Evolutionary conservation across 2,113 vertebrate genomes (phyloP), one percentile per base, ranked within the genome.

Genomic region (Cisticola juncidis): DNA sequence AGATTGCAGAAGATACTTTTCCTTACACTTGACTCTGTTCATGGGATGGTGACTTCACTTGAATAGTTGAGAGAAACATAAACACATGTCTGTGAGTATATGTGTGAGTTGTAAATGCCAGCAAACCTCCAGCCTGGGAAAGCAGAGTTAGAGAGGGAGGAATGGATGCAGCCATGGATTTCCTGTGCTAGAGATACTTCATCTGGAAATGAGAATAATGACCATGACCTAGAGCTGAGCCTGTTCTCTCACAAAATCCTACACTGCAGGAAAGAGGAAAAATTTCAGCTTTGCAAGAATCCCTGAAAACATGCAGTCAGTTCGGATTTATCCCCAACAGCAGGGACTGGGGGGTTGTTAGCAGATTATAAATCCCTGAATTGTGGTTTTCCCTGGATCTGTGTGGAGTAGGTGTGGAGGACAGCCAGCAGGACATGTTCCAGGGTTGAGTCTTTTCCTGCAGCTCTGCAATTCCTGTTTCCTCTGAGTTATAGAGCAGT

Each of bases 391-490:
- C 24, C 42, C 14, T 24, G 61, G 38, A 5, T 24, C 10, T 42
- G 14, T 5, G 36, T 13, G 88, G 14, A 29, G 62, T 35, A 79
- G 64, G 1, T 36, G 64, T 20, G 56, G n/a, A 85, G 56, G 42
- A 44, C 68, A 79, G 44, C 22, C 48, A 24, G n/a, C 36, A 22
- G 12, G 9, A 38, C 25, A 2, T 0, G 0, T 31, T 64, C 29
- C 21, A 4, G 5, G 24, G 17, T 0, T 1, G 3, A n/a, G 25
- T 19, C 4, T 42, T 40, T 5, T 0, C 1, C 69, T 51, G 56
- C 64, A 70, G 53, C 22, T 19, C 50, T 48, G 53, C 23, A 1
- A 4, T 9, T 18, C 19, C 38, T 16, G 17, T 31, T 51, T 33
- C 5, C 40, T 48, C 78, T 35, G 17, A n/a, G 31, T 42, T 33